Evolutionary conservation across 2,797 vertebrate species (phyloP).

Genomic region (Lepus townsendii): DNA sequence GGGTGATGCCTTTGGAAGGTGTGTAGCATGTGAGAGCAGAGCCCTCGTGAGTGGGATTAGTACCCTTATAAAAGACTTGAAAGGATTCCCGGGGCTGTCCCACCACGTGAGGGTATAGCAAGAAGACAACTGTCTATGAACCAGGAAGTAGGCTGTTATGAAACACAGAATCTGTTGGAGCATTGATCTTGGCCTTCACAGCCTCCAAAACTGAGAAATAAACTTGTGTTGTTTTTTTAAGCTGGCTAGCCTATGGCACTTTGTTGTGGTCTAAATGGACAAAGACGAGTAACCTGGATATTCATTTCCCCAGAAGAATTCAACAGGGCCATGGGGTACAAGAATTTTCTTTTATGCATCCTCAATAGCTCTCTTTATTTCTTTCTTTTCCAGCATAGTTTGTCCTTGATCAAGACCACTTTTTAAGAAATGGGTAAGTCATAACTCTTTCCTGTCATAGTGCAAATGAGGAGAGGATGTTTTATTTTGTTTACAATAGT

Average conservation of each 20-base stretch:
- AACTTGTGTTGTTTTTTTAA: background rate
- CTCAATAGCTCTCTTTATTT: background rate
- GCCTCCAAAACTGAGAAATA: background rate
- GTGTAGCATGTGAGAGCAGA: background rate
- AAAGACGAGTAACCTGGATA: background rate
- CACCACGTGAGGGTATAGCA: background rate
- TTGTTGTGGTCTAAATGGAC: background rate
- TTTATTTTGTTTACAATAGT: slow-evolving; percentile 73
- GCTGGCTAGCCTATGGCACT: background rate
- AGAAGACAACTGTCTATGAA: background rate
- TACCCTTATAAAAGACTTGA: background rate
- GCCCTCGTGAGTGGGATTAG: background rate
- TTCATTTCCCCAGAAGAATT: background rate
- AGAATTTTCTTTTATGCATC: background rate
- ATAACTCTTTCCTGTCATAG: background rate
- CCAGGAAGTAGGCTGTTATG: background rate
- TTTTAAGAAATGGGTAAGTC: background rate
- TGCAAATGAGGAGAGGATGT: slow-evolving; percentile 54
- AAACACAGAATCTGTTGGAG: background rate
- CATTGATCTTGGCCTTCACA: background rate
- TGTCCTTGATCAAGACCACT: slow-evolving; percentile 55
- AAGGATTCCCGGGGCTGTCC: background rate
- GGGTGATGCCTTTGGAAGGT: background rate
- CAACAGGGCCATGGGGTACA: background rate
- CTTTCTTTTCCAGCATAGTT: background rate